Evolutionary conservation across 1,140 invertebrate species (phyloP), one percentile per base, ranked within the genome.

Genomic region (Megalonaias nervosa): DNA sequence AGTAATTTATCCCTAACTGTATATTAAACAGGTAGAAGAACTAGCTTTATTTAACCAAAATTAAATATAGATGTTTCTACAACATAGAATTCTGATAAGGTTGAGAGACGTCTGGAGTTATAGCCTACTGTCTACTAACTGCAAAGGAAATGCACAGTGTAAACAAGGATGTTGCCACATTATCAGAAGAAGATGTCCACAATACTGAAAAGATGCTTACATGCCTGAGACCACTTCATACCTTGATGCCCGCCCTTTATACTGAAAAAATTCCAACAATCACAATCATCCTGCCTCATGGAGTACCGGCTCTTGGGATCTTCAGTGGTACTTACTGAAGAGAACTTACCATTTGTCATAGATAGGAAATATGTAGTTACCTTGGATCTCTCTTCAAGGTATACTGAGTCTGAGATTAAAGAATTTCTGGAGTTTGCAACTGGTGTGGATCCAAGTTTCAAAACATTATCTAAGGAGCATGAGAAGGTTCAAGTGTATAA

Each of bases 51-150:
- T n/a, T n/a, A n/a, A n/a, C n/a, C n/a, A n/a, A n/a, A n/a, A n/a
- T n/a, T n/a, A n/a, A n/a, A n/a, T n/a, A 12, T 15, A 26, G 78
- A 85, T 80, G 81, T 86, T 48, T 23, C 31, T 16, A 86, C 77
- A 55, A 38, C 75, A 68, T 85, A 81, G 85, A 85, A 84, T 62
- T 81, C 38, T 2, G 17, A 19, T 61, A 17, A 2, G 60, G 60
- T 21, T 61, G 60, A 31, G 31, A 31, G 31, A 31, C 5, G 1
- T 31, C 31, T 31, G 31, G 31, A 31, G 31, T 31, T 31, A 31
- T 2, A 31, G 31, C 31, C 5, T 31, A 31, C 31, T 31, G 31
- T 31, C 1, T 31, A 31, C 31, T 31, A 31, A 31, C 31, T 31
- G 31, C 31, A 31, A 31, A 31, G 31, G 31, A 31, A 31, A 31